Conservation (phyloP, 1,140 invertebrate species). For the Armadillidium nasatum region DNA sequence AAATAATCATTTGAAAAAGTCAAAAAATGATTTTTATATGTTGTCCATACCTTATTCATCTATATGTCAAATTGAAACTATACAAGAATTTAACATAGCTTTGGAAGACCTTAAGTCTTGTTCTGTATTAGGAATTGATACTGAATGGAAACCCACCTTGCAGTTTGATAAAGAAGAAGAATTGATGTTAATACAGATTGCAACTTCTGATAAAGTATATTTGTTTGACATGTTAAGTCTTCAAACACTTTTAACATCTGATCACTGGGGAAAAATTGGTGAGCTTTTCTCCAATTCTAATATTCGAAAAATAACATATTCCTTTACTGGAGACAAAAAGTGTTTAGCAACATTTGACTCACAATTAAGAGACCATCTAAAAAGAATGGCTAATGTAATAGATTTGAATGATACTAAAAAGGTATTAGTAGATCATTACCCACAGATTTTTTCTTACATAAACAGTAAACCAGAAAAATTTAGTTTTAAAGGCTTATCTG, state of each 20-base stretch:
- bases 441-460: background rate
- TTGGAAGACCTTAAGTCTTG: background rate
- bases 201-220: slow-evolving; percentile 1
- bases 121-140: background rate
- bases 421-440: background rate
- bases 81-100: background rate
- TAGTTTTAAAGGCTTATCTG: background rate
- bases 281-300: background rate
- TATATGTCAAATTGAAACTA: background rate
- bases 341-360: background rate
- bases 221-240: background rate
- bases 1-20: background rate
- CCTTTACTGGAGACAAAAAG: background rate
- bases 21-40: background rate
- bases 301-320: background rate
- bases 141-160: background rate
- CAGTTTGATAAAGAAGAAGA: slow-evolving; percentile 1
- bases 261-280: background rate
- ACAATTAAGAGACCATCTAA: background rate
- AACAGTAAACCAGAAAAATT: background rate
- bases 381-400: background rate
- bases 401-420: slow-evolving; percentile 2
- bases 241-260: background rate
- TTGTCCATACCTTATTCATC: background rate
- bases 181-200: background rate